Evolutionary conservation across 2,888 invertebrate species (phyloP).

Genomic region (Parnassius mnemosyne): DNA sequence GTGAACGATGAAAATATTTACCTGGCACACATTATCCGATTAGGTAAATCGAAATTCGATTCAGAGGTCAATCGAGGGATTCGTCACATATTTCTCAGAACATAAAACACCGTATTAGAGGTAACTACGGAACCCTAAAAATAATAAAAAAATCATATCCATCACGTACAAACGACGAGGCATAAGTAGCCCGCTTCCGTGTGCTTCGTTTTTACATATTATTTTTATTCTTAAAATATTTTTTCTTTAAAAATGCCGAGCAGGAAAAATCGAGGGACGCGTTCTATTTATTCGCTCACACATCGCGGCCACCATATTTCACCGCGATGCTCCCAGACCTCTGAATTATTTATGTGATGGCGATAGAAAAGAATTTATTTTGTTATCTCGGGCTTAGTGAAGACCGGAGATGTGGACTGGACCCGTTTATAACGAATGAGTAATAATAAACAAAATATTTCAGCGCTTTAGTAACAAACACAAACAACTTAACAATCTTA

Average conservation of each 20-base stretch:
- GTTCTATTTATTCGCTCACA: slow-evolving; percentile 51
- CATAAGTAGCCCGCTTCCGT: slow-evolving; percentile 5
- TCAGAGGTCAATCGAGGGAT: too few relatives aligned
- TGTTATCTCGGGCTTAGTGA: slow-evolving; percentile 17
- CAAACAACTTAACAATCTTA: too few relatives aligned
- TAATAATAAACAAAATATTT: slow-evolving; percentile 8
- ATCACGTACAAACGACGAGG: slow-evolving; percentile 3
- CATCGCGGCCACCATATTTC: slow-evolving; percentile 62
- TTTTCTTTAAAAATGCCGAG: slow-evolving; percentile 35
- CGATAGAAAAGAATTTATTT: slow-evolving; percentile 40
- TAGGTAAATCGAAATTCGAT: too few relatives aligned
- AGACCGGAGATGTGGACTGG: neutral
- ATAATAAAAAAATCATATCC: neutral
- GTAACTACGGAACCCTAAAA: slow-evolving; percentile 4
- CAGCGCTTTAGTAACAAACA: neutral
- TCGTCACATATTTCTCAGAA: too few relatives aligned
- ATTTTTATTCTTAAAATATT: slow-evolving; percentile 17
- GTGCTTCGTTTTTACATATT: slow-evolving; percentile 19
- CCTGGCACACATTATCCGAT: too few relatives aligned
- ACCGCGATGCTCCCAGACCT: slow-evolving; percentile 52
- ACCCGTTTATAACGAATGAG: slow-evolving; percentile 1
- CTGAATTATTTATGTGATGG: slow-evolving; percentile 72
- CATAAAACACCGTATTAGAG: neutral
- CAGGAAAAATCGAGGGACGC: slow-evolving; percentile 40
- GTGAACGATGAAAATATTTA: too few relatives aligned